Base-by-base conservation (phyloP, 2,888 invertebrate species). In the Drosophila parthenogenetica region DNA sequence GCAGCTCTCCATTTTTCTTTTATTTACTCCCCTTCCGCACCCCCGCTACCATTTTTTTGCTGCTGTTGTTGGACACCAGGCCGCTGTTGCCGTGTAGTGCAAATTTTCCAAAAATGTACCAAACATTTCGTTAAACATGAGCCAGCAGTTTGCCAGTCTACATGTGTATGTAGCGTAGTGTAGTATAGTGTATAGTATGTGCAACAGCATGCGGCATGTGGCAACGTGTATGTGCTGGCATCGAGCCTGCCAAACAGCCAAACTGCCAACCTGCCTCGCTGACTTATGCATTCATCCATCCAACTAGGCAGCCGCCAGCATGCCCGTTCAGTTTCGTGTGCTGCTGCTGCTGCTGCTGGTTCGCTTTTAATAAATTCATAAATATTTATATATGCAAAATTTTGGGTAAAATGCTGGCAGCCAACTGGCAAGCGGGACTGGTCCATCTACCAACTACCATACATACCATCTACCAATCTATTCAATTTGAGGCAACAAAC, bases 361-460 rank as follows among this genome's bases (percentile, higher is more conserved):
- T 83, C 85, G 74, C 85, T 89, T 89, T 90, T 89, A 95, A 91
- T 94, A 95, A 90, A 95, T 91, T 90, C 91, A 91, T 91, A 91
- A 91, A 91, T 91, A 91, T 91, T 91, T 91, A 91, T 91, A 85
- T 88, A 91, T 91, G 91, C 91, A 90, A 91, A 91, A 91, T 82
- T 86, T 79, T 69, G 62, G 60, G 59, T 55, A 84, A 84, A 88
- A 87, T 76, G 77, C 81, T 72, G 76, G 70, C 83, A 77, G 70
- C 73, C 70, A 83, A 80, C 69, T 64, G 70, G 57, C 67, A 63
- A 64, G 58, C 65, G 50, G 48, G 58, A 48, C 68, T 35, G 35
- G 35, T 35, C 35, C 35, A 35, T 35, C 35, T 13, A 35, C 35
- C 35, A 35, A 19, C 19, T 19, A 22, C 22, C 22, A 29, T 29